Evolutionary conservation across 2,888 invertebrate species (phyloP).

Genomic region (Morpho helenor): DNA sequence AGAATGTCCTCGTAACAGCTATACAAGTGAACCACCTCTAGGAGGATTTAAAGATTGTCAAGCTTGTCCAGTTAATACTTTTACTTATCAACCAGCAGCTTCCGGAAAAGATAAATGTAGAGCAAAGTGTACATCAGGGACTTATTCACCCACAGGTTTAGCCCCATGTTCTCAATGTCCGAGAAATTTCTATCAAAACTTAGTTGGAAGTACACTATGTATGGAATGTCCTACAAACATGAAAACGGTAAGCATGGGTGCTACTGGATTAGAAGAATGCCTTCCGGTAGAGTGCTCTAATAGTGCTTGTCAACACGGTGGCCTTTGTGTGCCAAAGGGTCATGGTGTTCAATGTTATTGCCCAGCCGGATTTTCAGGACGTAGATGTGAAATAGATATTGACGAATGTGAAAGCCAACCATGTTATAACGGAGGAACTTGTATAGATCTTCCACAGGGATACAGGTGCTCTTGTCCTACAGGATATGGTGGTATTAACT

Average conservation of each 20-base stretch:
- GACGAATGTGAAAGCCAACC: constrained; percentile 97
- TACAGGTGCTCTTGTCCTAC: constrained; percentile 93
- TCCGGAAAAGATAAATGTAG: constrained; percentile 89
- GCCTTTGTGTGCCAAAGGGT: constrained; percentile 92
- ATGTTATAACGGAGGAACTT: constrained; percentile 95
- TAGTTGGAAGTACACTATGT: constrained; percentile 91
- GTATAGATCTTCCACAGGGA: constrained; percentile 94
- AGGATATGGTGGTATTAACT: constrained; percentile 95
- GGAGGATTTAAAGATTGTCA: constrained; percentile 96
- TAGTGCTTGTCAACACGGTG: constrained; percentile 93
- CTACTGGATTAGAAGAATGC: constrained; percentile 92
- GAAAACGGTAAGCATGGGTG: constrained; percentile 89
- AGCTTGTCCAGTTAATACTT: constrained; percentile 93
- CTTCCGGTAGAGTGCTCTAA: constrained; percentile 92
- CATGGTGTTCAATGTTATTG: constrained; percentile 95
- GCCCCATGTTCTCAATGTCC: constrained; percentile 97
- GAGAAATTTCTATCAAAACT: constrained; percentile 93
- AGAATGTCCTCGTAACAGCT: constrained; percentile 96
- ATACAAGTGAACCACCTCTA: constrained; percentile 91
- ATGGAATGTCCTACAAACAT: constrained; percentile 94
- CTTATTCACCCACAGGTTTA: constrained; percentile 94
- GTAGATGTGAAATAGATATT: constrained; percentile 95
- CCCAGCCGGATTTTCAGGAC: constrained; percentile 95
- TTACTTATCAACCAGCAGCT: constrained; percentile 95
- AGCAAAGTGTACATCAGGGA: constrained; percentile 93